These are phyloP conservation scores for Hemitrygon akajei DNA, from an alignment of 2,797 vertebrate species.

Conservation along the genomic window DNA sequence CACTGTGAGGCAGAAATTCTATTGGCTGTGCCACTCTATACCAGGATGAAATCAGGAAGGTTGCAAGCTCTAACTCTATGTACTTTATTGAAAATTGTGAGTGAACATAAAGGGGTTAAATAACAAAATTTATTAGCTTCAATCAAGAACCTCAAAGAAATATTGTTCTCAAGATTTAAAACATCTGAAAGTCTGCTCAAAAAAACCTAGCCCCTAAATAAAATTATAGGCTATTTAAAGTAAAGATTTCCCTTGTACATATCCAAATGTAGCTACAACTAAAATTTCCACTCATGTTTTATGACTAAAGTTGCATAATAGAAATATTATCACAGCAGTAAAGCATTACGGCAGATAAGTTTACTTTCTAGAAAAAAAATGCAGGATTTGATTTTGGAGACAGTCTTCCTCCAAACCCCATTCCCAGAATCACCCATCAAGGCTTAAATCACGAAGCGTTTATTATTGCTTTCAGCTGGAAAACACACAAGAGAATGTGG, in stretches of 20 bases:
- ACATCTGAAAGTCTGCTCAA: not conserved
- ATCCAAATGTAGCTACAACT: not conserved
- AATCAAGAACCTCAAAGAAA: slow-evolving; percentile 2
- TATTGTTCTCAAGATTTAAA: slow-evolving; percentile 25
- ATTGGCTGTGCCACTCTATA: no score
- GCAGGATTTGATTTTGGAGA: slow-evolving; percentile 28
- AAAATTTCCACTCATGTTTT: slow-evolving; percentile 31
- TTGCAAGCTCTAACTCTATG: not conserved
- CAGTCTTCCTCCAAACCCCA: slow-evolving; percentile 8
- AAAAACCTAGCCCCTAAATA: not conserved
- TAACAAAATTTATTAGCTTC: not conserved
- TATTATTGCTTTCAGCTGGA: slow-evolving; percentile 37
- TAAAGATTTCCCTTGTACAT: slow-evolving; percentile 12
- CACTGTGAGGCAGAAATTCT: no score
- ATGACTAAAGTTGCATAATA: not conserved
- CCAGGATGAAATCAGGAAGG: not conserved
- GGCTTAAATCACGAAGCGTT: not conserved
- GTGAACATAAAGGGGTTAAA: slow-evolving; percentile 11
- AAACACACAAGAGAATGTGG: slow-evolving; percentile 30
- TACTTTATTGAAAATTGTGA: not conserved
- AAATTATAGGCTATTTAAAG: slow-evolving; percentile 1
- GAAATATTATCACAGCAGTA: slow-evolving; percentile 36
- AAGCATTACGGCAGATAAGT: slow-evolving; percentile 29
- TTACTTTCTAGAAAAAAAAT: slow-evolving; percentile 12
- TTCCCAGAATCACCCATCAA: slow-evolving; percentile 23